Base-by-base conservation (phyloP, 1,140 invertebrate genomes). In the Akabosia matsudoensis region DNA sequence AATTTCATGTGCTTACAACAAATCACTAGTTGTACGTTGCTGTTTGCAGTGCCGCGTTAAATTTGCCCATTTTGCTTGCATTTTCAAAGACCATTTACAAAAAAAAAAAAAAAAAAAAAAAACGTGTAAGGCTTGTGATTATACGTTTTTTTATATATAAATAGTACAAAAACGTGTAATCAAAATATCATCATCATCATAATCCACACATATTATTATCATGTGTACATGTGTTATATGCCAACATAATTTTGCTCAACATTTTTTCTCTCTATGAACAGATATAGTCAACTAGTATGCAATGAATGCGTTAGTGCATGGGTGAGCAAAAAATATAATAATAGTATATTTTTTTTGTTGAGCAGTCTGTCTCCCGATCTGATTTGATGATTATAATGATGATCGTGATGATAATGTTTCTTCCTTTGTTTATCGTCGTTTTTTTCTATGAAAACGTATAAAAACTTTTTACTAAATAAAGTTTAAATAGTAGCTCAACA, bases 111-210 rank as follows among this genome's bases (percentile, higher is more conserved):
- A n/a, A 67, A 30, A 30, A 30, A 67, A 67, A 28, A 16, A 4
- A 1, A 24, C 24, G 26, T 67, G 61, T 30, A 67, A 61, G n/a
- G 61, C 61, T 67, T 31, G n/a, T 61, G 13, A 67, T 30, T 67
- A 28, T 67, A n/a, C n/a, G n/a, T n/a, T n/a, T n/a, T n/a, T n/a
- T n/a, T 67, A 30, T 67, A 14, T 67, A 22, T 67, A 67, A 67
- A 67, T 67, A 31, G 61, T 67, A 31, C 24, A 67, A 67, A n/a
- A 67, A 67, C 61, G 28, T 67, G 31, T 67, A 67, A 67, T 67
- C 61, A 67, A 30, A 67, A 31, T 67, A 28, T 67, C 61, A 67
- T 67, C 61, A 56, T 56, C 54, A 56, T 56, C 54, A 16, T 56
- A 10, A 56, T 56, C 54, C 10, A 16, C 54, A 24, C 54, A 56